Evolutionary conservation across 2,113 vertebrate genomes (phyloP), one percentile per base, ranked within the genome.

Genomic region (Pteropus alecto): DNA sequence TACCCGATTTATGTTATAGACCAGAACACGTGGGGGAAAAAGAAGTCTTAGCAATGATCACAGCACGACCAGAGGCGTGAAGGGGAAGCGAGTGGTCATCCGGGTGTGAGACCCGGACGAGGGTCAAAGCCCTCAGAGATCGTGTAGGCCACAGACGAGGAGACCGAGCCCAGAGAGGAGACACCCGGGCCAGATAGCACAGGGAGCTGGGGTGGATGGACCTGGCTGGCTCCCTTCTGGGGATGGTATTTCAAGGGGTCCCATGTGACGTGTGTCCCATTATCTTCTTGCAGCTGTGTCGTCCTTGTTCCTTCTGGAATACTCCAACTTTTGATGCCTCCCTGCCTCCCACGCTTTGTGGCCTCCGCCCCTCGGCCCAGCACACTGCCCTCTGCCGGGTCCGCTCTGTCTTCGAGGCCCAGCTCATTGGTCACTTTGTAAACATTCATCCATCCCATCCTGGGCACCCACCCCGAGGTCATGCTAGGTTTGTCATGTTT

Each of bases 401-500:
- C 58, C 35, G 18, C 43, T 56, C 82, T 24, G 22, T 11, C n/a
- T 3, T 30, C 12, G 48, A 28, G 1, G 48, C 78, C 13, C 9
- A 2, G 7, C 12, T 22, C 16, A 2, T 26, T 33, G 13, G 48
- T 12, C 22, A 6, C 21, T 22, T 2, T 8, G 21, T 9, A 48
- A 41, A 19, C 24, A 12, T 15, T 9, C 28, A 7, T 13, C 63
- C 35, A 30, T 5, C 60, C 21, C 58, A 10, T 21, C 63, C 65
- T 26, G 21, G n/a, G 10, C 1, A 15, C n/a, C 11, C 1, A 22
- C 21, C 58, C 19, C 33, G 18, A 6, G 6, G 7, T 26, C 78
- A 13, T 0, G 0, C 0, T 0, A 9, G 12, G 16, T 12, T 11
- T 11, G 56, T 35, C 68, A 2, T 0, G 16, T 7, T 26, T 28